Conservation (phyloP, 1,140 invertebrate genomes). For the Mizuhopecten yessoensis region DNA sequence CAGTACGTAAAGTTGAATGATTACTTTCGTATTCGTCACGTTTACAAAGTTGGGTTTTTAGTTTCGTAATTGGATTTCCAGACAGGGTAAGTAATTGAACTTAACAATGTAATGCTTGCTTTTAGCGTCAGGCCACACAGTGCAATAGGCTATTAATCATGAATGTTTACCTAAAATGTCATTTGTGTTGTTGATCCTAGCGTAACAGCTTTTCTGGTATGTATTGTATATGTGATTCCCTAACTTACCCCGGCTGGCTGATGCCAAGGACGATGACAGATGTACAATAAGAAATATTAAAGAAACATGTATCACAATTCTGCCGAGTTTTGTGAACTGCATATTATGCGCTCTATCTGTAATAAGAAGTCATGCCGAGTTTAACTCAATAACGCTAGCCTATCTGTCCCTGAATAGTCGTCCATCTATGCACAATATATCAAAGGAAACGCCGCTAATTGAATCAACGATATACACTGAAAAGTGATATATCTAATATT, state of each 20-base stretch:
- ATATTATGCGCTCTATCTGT: too few relatives aligned
- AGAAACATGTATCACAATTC: too few relatives aligned
- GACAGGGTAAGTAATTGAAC: background rate
- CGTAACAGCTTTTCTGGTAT: background rate
- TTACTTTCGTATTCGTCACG: background rate
- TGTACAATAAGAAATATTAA: background rate
- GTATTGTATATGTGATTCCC: background rate
- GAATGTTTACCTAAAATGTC: background rate
- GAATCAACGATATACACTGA: too few relatives aligned
- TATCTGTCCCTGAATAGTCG: too few relatives aligned
- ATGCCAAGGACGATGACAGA: background rate
- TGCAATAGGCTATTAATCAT: background rate
- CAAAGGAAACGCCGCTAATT: too few relatives aligned
- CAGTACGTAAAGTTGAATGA: background rate
- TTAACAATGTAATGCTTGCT: background rate
- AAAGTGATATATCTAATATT: too few relatives aligned
- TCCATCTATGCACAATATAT: too few relatives aligned
- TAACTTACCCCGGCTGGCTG: background rate
- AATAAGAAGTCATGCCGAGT: too few relatives aligned
- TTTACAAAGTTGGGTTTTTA: constrained; percentile 4
- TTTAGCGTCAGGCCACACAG: background rate
- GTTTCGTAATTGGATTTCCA: constrained; percentile 3
- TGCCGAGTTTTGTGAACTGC: too few relatives aligned
- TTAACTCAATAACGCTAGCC: too few relatives aligned
- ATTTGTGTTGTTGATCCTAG: background rate